These are phyloP conservation scores for Solenopsis fugax DNA, from an alignment of 1,140 invertebrate species.

Conservation along the genomic window DNA sequence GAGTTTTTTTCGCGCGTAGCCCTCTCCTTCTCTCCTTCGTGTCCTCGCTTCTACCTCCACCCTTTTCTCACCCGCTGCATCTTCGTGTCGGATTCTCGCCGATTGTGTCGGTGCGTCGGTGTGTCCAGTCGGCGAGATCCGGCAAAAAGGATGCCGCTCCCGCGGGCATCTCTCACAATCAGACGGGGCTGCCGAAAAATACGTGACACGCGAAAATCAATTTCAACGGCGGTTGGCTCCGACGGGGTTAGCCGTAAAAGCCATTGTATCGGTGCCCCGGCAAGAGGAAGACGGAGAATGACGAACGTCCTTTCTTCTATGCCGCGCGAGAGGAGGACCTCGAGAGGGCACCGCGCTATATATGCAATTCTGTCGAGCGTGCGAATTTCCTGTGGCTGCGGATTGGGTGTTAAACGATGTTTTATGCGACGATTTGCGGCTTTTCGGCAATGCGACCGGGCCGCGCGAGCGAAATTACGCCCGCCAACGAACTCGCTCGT, in stretches of 20 bases:
- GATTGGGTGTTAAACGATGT: slow-evolving; percentile 63
- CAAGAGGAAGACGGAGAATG: slow-evolving; percentile 25
- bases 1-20: slow-evolving; percentile 4
- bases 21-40: slow-evolving; percentile 33
- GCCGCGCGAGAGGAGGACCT: slow-evolving; percentile 40
- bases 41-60: background rate
- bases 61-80: slow-evolving; percentile 46
- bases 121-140: slow-evolving; percentile 55
- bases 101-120: slow-evolving; percentile 55
- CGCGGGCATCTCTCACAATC: slow-evolving; percentile 72
- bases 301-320: slow-evolving; percentile 41
- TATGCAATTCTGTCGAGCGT: slow-evolving; percentile 59
- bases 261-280: slow-evolving; percentile 60
- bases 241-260: slow-evolving; percentile 67
- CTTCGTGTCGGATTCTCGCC: slow-evolving; percentile 55
- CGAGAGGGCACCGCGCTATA: slow-evolving; percentile 27
- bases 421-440: slow-evolving; percentile 69
- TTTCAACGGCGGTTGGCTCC: slow-evolving; percentile 76
- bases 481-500: slow-evolving; percentile 5
- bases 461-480: slow-evolving; percentile 38
- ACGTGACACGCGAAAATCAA: slow-evolving; percentile 82
- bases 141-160: slow-evolving; percentile 72
- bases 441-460: slow-evolving; percentile 59
- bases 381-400: slow-evolving; percentile 63
- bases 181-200: slow-evolving; percentile 75